These are phyloP conservation scores for Aleadryas rufinucha DNA, from an alignment of 2,113 vertebrate species.

Conservation along the genomic window DNA sequence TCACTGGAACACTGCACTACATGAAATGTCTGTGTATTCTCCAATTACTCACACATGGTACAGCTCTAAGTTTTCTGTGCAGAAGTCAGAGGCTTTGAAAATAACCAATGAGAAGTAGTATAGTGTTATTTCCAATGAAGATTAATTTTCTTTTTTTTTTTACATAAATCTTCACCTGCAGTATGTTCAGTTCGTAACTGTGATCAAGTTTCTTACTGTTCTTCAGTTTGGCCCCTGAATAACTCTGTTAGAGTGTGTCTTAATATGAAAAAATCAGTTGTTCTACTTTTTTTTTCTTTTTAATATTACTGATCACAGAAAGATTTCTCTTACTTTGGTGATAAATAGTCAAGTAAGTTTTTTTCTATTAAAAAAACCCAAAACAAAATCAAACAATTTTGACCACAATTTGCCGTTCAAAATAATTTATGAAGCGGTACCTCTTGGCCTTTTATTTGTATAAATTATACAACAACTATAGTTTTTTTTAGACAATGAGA, in stretches of 20 bases:
- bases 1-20: background rate
- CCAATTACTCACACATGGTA: background rate
- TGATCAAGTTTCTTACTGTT: background rate
- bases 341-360: conserved; percentile 35
- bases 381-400: conserved; percentile 49
- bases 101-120: background rate
- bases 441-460: conserved; percentile 61
- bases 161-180: background rate
- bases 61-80: background rate
- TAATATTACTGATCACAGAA: background rate
- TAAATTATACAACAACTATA: conserved; percentile 66
- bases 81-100: background rate
- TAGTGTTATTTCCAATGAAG: background rate
- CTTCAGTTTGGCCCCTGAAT: background rate
- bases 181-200: background rate
- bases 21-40: background rate
- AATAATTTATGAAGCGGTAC: conserved; percentile 70
- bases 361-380: background rate
- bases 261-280: background rate
- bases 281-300: background rate
- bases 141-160: background rate
- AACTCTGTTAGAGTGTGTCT: background rate
- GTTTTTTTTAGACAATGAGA: conserved; percentile 88
- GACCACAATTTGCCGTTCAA: conserved; percentile 42
- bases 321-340: background rate